phyloP scores from a whole-genome alignment of 2,797 vertebrate species.

The Rhinichthys osculus region DNA sequence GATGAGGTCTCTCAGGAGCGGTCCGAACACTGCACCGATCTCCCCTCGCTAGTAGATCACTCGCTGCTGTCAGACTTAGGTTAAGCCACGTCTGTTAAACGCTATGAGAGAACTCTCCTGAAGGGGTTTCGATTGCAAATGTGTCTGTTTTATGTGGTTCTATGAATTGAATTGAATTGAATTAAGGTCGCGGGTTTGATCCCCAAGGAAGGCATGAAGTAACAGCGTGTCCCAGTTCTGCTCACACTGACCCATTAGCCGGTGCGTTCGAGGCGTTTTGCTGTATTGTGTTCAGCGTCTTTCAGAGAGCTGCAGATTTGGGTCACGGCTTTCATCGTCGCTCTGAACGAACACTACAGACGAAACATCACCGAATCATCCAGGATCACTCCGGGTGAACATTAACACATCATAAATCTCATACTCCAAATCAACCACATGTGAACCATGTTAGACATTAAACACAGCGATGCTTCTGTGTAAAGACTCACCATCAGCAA shows the following conservation, averaged over 20 bases:
- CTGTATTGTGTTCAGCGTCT: constrained; percentile 15
- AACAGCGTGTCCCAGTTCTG: constrained; percentile 4
- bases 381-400: neutral
- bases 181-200: neutral
- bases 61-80: too few species aligned
- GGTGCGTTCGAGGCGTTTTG: neutral
- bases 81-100: too few species aligned
- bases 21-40: too few species aligned
- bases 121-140: too few species aligned
- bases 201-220: neutral
- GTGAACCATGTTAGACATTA: neutral
- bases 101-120: too few species aligned
- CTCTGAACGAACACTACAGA: neutral
- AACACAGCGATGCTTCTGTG: neutral
- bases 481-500: neutral
- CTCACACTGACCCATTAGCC: neutral
- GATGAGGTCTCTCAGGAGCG: too few species aligned
- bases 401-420: neutral
- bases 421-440: neutral
- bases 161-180: too few species aligned
- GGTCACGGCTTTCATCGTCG: neutral
- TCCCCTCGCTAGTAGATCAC: too few species aligned
- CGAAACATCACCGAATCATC: neutral
- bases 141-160: too few species aligned
- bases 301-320: constrained; percentile 9